Percentiles rank a stretch among this genome's conserved stretches.
Evolutionary conservation across 2,113 vertebrate genomes (phyloP).

Genomic region (Pelecanoides urinatrix): DNA sequence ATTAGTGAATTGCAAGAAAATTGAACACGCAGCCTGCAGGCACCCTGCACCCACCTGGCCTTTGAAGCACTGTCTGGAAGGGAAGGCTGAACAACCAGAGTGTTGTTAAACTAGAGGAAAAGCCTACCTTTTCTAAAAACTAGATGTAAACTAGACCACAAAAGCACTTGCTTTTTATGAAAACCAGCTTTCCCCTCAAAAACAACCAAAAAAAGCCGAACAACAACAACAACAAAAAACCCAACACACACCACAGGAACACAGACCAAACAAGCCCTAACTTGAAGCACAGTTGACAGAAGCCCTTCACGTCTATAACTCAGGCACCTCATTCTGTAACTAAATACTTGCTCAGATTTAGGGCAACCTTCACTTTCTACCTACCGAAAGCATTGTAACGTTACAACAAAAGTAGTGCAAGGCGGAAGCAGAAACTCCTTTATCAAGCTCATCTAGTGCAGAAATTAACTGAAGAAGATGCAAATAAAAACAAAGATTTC

Average conservation of each 20-base stretch:
- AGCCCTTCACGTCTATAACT: background rate
- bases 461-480: background rate
- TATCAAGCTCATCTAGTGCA: background rate
- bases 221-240: background rate
- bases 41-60: background rate
- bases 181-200: background rate
- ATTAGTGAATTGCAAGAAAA: background rate
- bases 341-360: background rate
- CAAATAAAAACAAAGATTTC: background rate
- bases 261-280: background rate
- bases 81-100: background rate
- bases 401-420: background rate
- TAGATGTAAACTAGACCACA: background rate
- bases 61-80: background rate
- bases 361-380: background rate
- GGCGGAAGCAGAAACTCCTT: background rate
- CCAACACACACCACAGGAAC: too few species aligned
- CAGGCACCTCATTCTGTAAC: background rate
- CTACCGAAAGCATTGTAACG: background rate
- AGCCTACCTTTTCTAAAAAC: background rate
- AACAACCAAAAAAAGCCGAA: background rate
- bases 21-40: background rate
- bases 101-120: background rate
- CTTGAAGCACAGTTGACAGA: background rate
- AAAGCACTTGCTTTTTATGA: background rate